Base-by-base conservation (phyloP, 2,797 vertebrate genomes). In the Diceros bicornis region DNA sequence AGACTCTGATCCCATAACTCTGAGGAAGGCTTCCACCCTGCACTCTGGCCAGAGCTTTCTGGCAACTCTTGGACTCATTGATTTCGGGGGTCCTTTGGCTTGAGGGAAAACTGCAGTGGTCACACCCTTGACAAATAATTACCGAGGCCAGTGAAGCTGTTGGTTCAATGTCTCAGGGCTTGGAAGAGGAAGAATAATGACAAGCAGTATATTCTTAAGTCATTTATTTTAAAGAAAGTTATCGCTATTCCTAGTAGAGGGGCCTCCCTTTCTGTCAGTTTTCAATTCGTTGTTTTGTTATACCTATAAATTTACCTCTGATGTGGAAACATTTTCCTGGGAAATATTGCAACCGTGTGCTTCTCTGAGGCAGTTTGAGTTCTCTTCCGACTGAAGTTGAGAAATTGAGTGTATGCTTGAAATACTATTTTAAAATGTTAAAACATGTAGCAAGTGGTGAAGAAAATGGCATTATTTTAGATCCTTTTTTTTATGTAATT, bases 401-500 rank as follows among this genome's bases (percentile, higher is more conserved):
- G 47, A 89, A 47, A 62, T 11, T 34, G 23, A 57, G 16, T 27
- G 1, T 72, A 55, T 75, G 11, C 61, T 88, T 62, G 72, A 47
- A 83, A 50, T 95, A 44, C 83, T 72, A 9, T 57, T 97, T 81
- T 59, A 85, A 93, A 72, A 91, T 59, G 66, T 64, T 57, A 69
- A 93, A 83, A 52, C 11, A 34, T 52, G 12, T 52, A 84, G 27
- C n/a, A 91, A 14, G 9, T 29, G 27, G 34, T 71, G 16, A 95
- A 81, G 32, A 89, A 95, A 82, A 86, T 55, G 47, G 17, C 4
- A 34, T 20, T 91, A 44, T 37, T 88, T 92, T 34, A 62, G 20
- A n/a, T 64, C 3, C 61, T 64, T 95, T 81, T 81, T 89, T 91
- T 93, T 95, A 47, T 41, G 68, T 88, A 84, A 82, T 71, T 66